A percentile compares a stretch with the other conserved stretches of the same genome.
These are phyloP conservation scores for Lasiurus cinereus DNA, from an alignment of 2,113 vertebrate species.

Conservation along the genomic window DNA sequence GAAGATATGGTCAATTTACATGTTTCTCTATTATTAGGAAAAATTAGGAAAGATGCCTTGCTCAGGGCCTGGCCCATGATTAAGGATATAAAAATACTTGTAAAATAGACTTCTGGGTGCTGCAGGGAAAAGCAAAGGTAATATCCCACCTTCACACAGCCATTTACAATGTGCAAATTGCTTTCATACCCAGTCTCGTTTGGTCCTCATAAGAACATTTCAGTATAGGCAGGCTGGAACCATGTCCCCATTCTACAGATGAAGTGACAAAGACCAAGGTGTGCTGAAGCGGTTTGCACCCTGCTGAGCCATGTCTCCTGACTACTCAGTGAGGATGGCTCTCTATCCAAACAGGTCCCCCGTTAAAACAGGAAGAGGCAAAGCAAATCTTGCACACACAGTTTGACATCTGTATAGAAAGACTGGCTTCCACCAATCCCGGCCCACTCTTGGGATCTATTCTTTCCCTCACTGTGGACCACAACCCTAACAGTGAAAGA, in stretches of 20 bases:
- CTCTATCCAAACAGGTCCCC: background rate
- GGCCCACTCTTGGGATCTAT: background rate
- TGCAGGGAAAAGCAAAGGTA: background rate
- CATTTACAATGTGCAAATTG: background rate
- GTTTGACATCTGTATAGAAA: background rate
- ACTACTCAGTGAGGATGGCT: background rate
- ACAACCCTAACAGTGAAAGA: background rate
- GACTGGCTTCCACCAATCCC: background rate
- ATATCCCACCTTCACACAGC: background rate
- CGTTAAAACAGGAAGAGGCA: background rate
- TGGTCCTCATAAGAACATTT: background rate
- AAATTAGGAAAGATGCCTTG: background rate
- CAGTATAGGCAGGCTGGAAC: background rate
- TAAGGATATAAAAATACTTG: constrained; percentile 13
- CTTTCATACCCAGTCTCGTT: background rate
- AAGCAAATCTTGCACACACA: background rate
- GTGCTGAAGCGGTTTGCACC: background rate
- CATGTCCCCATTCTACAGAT: background rate
- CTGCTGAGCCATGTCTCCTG: background rate
- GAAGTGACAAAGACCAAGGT: background rate
- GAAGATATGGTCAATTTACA: too few relatives aligned
- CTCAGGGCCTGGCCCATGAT: background rate
- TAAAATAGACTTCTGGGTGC: background rate
- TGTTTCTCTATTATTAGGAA: too few relatives aligned
- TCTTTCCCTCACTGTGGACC: constrained; percentile 3